These are phyloP conservation scores for Myripristis murdjan DNA, from an alignment of 2,797 vertebrate species.

Conservation along the genomic window DNA sequence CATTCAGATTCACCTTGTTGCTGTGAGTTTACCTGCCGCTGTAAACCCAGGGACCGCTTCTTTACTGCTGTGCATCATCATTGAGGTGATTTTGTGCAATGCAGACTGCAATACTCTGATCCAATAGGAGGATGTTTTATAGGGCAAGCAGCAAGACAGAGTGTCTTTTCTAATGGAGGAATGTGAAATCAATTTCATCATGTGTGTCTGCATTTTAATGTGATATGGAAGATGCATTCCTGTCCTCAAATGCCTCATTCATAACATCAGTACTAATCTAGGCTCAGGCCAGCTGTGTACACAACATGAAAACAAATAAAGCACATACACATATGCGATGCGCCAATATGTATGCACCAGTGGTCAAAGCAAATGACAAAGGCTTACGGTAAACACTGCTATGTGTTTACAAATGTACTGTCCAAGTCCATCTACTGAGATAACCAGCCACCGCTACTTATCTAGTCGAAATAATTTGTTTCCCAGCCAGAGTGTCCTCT, in stretches of 20 bases:
- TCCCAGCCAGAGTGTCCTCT: background rate
- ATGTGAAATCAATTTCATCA: background rate
- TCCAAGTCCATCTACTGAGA: background rate
- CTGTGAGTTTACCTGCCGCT: slow-evolving; percentile 25
- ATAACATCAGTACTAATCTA: background rate
- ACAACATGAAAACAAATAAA: background rate
- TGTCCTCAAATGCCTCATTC: slow-evolving; percentile 15
- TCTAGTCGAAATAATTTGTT: too few relatives aligned
- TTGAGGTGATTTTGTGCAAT: background rate
- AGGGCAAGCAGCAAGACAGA: background rate
- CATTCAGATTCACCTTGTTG: slow-evolving; percentile 45
- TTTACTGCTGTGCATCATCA: slow-evolving; percentile 8
- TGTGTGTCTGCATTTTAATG: slow-evolving; percentile 1
- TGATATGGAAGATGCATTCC: background rate
- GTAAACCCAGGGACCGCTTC: background rate
- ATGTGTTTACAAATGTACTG: background rate
- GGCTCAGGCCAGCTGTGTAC: background rate
- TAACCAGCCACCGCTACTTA: background rate
- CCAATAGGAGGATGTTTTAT: background rate
- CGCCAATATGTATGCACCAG: too few relatives aligned
- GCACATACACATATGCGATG: slow-evolving; percentile 12
- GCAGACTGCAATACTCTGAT: background rate
- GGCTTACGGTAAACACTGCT: background rate
- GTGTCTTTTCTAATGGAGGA: background rate
- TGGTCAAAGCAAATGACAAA: background rate